Evolutionary conservation across 2,113 vertebrate species (phyloP).

Genomic region (Corvus cornix): DNA sequence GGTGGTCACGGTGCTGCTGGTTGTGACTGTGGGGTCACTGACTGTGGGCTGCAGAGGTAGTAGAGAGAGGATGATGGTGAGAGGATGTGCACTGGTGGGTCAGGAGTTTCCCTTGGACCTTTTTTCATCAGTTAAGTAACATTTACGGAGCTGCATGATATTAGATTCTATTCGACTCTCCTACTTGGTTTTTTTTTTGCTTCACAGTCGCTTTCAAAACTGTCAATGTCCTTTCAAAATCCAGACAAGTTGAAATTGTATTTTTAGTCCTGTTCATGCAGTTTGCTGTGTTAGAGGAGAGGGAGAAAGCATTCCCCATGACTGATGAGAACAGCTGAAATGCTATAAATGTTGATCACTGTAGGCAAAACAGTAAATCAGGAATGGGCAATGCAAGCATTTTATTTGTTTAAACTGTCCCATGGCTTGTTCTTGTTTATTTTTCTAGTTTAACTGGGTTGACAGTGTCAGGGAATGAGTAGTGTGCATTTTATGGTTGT

Average conservation of each 20-base stretch:
- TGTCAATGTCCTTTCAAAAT: not conserved
- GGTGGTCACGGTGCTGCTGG: not conserved
- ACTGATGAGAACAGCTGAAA: constrained; percentile 13
- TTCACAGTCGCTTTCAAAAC: not conserved
- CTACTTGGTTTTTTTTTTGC: not conserved
- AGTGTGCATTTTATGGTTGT: not conserved
- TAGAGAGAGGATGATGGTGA: not conserved
- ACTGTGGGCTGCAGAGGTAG: not conserved
- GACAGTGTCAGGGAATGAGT: not conserved
- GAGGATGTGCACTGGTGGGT: not conserved
- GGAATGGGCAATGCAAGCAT: not conserved
- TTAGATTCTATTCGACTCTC: not conserved
- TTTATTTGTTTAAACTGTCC: constrained; percentile 22
- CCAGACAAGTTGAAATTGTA: not conserved
- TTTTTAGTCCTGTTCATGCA: not conserved
- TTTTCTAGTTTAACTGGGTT: constrained; percentile 27
- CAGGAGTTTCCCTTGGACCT: not conserved
- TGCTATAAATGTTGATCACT: constrained; percentile 8
- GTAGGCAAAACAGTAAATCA: constrained; percentile 1
- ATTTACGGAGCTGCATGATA: not conserved
- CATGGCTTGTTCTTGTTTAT: constrained; percentile 25
- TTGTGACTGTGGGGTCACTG: not conserved
- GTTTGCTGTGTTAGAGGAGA: not conserved
- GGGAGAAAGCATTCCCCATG: not conserved
- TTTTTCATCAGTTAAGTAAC: not conserved